These are phyloP conservation scores for Benitochromis conjunctus DNA, from an alignment of 2,113 vertebrate genomes.

Conservation along the genomic window DNA sequence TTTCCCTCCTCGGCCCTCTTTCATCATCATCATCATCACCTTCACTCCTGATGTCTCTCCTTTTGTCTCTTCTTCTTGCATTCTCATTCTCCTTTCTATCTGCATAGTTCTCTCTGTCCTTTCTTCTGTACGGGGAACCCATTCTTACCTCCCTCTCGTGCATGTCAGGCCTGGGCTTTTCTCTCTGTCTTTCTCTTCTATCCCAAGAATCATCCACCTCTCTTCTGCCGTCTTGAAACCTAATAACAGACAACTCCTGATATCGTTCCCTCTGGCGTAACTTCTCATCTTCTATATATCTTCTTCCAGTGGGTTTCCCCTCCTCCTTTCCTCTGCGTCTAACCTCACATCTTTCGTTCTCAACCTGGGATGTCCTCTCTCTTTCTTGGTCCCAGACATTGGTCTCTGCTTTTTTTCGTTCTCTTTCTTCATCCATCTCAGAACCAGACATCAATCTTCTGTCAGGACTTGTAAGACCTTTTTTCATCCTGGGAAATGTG, in stretches of 20 bases:
- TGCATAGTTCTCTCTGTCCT: constrained; percentile 24
- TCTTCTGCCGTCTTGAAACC: constrained; percentile 35
- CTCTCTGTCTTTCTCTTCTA: constrained; percentile 41
- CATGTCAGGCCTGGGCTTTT: constrained; percentile 3
- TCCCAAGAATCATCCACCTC: constrained; percentile 23
- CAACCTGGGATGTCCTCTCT: not conserved
- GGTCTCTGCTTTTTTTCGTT: constrained; percentile 14
- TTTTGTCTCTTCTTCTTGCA: constrained; percentile 4
- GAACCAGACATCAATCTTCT: not conserved
- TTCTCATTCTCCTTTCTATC: constrained; percentile 34
- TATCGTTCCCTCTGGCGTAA: constrained; percentile 19
- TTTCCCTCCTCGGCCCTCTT: constrained; percentile 38
- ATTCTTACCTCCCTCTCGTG: constrained; percentile 9
- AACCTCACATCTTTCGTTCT: constrained; percentile 18
- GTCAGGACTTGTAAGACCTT: constrained; percentile 6
- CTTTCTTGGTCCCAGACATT: constrained; percentile 14
- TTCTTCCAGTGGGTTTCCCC: constrained; percentile 7
- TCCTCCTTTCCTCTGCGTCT: constrained; percentile 34
- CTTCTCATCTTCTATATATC: constrained; percentile 24
- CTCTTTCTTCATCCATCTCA: not conserved
- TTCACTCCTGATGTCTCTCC: constrained; percentile 61
- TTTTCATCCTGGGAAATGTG: constrained; percentile 66
- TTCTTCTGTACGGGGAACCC: constrained; percentile 11
- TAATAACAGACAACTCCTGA: constrained; percentile 11
- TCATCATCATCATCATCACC: constrained; percentile 64